Evolutionary conservation across 2,797 vertebrate species (phyloP).

Genomic region (Okamejei kenojei): DNA sequence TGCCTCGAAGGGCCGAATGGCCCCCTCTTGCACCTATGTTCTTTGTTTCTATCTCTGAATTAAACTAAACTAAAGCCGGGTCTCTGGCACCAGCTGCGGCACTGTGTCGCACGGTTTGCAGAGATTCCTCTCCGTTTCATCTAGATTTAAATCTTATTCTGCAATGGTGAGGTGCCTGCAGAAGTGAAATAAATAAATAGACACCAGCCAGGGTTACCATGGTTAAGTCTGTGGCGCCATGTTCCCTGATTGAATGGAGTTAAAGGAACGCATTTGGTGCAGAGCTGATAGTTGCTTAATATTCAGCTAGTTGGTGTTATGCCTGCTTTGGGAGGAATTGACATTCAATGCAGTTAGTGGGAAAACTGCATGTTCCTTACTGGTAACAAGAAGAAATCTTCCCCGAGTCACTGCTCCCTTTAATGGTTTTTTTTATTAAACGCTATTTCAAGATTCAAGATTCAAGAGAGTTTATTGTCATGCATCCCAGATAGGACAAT

Average conservation of each 20-base stretch:
- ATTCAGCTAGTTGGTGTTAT: background rate
- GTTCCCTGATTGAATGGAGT: background rate
- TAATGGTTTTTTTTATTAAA: background rate
- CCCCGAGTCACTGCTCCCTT: too few species aligned
- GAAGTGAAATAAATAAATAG: background rate
- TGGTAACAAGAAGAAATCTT: background rate
- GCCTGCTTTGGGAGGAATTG: background rate
- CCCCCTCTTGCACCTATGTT: too few species aligned
- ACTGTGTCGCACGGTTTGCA: too few species aligned
- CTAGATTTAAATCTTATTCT: background rate
- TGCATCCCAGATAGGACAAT: too few species aligned
- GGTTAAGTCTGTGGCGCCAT: background rate
- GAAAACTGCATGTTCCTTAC: conserved; percentile 12
- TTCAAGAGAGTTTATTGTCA: too few species aligned
- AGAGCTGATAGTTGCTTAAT: background rate
- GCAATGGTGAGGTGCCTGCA: background rate
- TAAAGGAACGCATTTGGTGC: background rate
- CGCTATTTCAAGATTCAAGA: background rate
- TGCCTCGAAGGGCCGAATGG: too few species aligned
- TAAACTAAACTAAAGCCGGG: too few species aligned
- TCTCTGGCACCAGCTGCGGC: too few species aligned
- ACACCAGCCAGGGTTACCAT: background rate
- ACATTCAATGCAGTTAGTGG: background rate
- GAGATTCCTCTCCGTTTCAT: background rate
- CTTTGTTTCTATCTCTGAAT: too few species aligned